phyloP scores from a whole-genome alignment of 2,888 invertebrate species.

The Cloeon dipterum region DNA sequence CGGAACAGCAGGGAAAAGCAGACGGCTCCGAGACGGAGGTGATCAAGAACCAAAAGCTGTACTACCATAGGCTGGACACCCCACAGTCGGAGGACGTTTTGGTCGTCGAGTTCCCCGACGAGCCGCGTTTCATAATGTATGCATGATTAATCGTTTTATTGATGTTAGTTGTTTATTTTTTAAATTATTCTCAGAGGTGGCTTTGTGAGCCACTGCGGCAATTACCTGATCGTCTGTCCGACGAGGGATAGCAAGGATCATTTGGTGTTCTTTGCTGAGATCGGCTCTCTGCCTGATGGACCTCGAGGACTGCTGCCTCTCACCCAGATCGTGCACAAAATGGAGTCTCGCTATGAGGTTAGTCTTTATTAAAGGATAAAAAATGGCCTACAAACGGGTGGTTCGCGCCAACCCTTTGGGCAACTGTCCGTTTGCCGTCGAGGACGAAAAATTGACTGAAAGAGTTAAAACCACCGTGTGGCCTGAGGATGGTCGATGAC shows the following conservation, averaged over 20 bases:
- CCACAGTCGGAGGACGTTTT: slow-evolving; percentile 67
- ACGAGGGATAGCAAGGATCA: slow-evolving; percentile 83
- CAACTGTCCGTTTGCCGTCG: too few species aligned
- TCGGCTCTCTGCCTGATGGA: slow-evolving; percentile 27
- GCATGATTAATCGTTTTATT: slow-evolving; percentile 16
- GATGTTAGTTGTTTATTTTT: slow-evolving; percentile 7
- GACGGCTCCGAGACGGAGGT: slow-evolving; percentile 82
- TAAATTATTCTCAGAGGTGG: slow-evolving; percentile 60
- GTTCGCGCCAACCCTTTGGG: too few species aligned
- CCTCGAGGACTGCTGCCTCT: slow-evolving; percentile 34
- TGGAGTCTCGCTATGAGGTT: slow-evolving; percentile 87
- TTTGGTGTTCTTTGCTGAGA: slow-evolving; percentile 62
- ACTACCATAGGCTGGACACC: slow-evolving; percentile 74
- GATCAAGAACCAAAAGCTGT: slow-evolving; percentile 79
- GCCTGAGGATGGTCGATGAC: too few species aligned
- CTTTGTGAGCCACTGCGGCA: slow-evolving; percentile 73
- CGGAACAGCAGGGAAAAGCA: slow-evolving; percentile 55
- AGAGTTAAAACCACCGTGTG: too few species aligned
- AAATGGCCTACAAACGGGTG: too few species aligned
- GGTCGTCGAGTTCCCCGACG: slow-evolving; percentile 71
- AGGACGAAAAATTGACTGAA: too few species aligned
- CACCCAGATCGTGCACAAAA: slow-evolving; percentile 61
- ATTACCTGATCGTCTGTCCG: slow-evolving; percentile 63
- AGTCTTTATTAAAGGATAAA: too few species aligned
- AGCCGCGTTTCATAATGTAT: slow-evolving; percentile 74